Evolutionary conservation across 2,113 vertebrate species (phyloP).

Genomic region (Percina caprodes): DNA sequence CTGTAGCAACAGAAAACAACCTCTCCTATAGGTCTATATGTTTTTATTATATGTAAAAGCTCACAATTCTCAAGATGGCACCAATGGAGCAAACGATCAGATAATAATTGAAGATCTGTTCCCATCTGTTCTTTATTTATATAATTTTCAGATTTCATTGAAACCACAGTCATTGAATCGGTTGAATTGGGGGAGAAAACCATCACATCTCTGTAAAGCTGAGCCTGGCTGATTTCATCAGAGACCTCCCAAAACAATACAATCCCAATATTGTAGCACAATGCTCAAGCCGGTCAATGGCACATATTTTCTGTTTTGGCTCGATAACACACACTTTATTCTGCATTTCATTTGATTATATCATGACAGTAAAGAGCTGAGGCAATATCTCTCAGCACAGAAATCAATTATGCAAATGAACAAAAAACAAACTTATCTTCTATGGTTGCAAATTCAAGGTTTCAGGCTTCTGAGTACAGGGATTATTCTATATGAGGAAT

Average conservation of each 20-base stretch:
- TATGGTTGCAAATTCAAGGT: background rate
- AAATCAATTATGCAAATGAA: slow-evolving; percentile 58
- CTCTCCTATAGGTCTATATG: background rate
- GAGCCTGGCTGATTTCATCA: slow-evolving; percentile 59
- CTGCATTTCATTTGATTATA: slow-evolving; percentile 47
- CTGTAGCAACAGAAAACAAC: background rate
- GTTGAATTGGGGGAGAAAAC: slow-evolving; percentile 12
- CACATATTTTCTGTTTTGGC: slow-evolving; percentile 39
- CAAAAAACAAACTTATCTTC: slow-evolving; percentile 44
- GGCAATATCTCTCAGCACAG: slow-evolving; percentile 1
- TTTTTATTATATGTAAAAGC: background rate
- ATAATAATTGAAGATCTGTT: slow-evolving; percentile 8
- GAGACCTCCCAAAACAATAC: slow-evolving; percentile 72
- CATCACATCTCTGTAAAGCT: slow-evolving; percentile 29
- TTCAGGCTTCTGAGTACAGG: background rate
- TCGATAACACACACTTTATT: slow-evolving; percentile 47
- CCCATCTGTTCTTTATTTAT: slow-evolving; percentile 14
- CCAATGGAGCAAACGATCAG: background rate
- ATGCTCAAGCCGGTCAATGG: slow-evolving; percentile 4
- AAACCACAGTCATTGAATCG: slow-evolving; percentile 42
- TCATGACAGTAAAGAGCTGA: slow-evolving; percentile 27
- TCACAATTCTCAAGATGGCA: background rate
- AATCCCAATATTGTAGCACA: slow-evolving; percentile 40
- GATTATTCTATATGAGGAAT: background rate
- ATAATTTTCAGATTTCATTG: slow-evolving; percentile 25